Evolutionary conservation across 2,888 invertebrate species (phyloP).

Genomic region (Drosophila niveifrons): DNA sequence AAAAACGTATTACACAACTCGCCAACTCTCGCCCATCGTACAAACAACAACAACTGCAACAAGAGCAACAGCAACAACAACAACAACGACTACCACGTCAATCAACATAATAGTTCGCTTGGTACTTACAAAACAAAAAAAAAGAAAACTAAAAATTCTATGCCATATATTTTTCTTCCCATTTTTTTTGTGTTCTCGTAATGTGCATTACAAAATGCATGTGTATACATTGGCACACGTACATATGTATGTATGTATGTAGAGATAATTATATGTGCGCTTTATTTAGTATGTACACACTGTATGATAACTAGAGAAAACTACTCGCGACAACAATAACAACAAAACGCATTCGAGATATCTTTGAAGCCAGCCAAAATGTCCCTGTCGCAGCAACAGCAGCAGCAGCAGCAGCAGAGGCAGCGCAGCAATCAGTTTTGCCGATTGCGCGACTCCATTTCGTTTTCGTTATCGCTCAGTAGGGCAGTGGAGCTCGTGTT

Average conservation of each 20-base stretch:
- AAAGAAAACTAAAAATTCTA: neutral
- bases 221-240: conserved; percentile 8
- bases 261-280: conserved; percentile 15
- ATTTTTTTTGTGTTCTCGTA: conserved; percentile 12
- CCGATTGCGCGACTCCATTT: conserved; percentile 47
- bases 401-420: neutral
- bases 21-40: conserved; percentile 60
- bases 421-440: conserved; percentile 18
- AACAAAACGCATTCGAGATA: conserved; percentile 43
- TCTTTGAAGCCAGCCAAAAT: conserved; percentile 34
- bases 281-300: conserved; percentile 22
- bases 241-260: neutral
- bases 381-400: conserved; percentile 15
- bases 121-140: conserved; percentile 42
- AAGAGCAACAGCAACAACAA: conserved; percentile 39
- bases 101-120: conserved; percentile 55
- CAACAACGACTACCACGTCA: conserved; percentile 50
- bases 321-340: conserved; percentile 30
- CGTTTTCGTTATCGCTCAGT: conserved; percentile 67
- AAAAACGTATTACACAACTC: conserved; percentile 65
- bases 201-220: conserved; percentile 35
- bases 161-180: conserved; percentile 5
- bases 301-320: conserved; percentile 32
- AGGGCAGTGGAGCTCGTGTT: conserved; percentile 62
- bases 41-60: conserved; percentile 44